phyloP scores from a whole-genome alignment of 2,888 invertebrate species.

The Eupithecia subumbrata region DNA sequence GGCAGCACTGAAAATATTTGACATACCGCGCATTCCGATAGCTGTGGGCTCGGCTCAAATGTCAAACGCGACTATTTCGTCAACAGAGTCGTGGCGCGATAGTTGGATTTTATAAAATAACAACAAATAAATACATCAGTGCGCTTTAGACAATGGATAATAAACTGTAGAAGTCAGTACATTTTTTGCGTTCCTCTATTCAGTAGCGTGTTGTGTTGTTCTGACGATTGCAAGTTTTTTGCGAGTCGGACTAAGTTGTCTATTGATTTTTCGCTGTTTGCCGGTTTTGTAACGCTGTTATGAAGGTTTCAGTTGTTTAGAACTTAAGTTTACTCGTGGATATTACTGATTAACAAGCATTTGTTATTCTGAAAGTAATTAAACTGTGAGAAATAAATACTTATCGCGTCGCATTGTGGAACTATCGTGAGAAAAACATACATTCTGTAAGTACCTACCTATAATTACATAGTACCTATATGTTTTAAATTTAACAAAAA shows the following conservation, averaged over 20 bases:
- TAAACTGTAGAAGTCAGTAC: conserved; percentile 68
- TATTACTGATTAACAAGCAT: conserved; percentile 29
- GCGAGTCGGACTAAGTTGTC: conserved; percentile 62
- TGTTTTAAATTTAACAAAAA: background rate
- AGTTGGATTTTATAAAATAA: conserved; percentile 82
- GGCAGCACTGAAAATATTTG: conserved; percentile 87
- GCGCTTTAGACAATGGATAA: conserved; percentile 76
- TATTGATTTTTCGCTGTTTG: conserved; percentile 80
- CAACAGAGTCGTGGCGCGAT: conserved; percentile 83
- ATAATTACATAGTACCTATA: background rate
- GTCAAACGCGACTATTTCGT: conserved; percentile 87
- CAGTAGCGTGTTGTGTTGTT: conserved; percentile 66
- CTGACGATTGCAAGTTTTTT: conserved; percentile 64
- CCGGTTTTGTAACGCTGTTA: conserved; percentile 75
- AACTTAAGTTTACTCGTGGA: conserved; percentile 47
- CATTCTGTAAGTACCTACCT: conserved; percentile 62
- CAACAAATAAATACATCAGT: conserved; percentile 75
- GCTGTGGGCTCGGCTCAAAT: conserved; percentile 89
- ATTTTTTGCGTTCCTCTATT: conserved; percentile 66
- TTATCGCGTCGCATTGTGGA: conserved; percentile 59
- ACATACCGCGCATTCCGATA: conserved; percentile 86
- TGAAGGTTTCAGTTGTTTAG: conserved; percentile 68
- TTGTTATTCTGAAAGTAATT: conserved; percentile 42
- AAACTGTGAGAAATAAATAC: conserved; percentile 55
- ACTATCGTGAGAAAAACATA: conserved; percentile 68